phyloP scores from a whole-genome alignment of 2,797 vertebrate species.

The Pangasius sanitwongsei region DNA sequence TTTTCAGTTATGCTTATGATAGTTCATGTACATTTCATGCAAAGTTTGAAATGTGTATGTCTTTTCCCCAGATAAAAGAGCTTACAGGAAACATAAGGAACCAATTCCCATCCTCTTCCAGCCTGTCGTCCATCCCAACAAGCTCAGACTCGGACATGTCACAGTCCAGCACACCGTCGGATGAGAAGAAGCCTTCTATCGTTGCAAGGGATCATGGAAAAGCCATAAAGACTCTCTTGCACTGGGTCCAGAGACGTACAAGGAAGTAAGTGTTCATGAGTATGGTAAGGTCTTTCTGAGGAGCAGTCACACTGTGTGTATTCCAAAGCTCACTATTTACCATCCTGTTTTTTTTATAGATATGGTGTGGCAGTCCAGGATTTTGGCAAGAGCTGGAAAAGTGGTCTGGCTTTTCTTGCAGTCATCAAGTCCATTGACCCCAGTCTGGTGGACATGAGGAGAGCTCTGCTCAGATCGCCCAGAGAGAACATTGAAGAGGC shows the following conservation, averaged over 20 bases:
- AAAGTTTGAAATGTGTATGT: not conserved
- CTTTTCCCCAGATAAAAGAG: constrained; percentile 87
- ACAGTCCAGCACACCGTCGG: constrained; percentile 80
- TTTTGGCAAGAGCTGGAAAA: constrained; percentile 94
- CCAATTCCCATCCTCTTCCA: constrained; percentile 87
- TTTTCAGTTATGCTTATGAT: not conserved
- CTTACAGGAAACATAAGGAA: constrained; percentile 94
- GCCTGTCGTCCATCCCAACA: constrained; percentile 88
- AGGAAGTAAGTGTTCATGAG: constrained; percentile 82
- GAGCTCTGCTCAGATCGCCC: constrained; percentile 82
- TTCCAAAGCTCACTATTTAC: not conserved
- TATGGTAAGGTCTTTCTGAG: not conserved
- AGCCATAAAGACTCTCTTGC: constrained; percentile 89
- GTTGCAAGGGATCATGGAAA: constrained; percentile 86
- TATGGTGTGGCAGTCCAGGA: constrained; percentile 93
- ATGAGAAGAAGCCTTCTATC: constrained; percentile 73
- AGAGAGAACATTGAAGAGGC: constrained; percentile 91
- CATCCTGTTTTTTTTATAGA: constrained; percentile 67
- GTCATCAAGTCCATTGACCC: constrained; percentile 94
- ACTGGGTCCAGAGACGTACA: constrained; percentile 94
- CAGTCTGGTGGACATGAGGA: constrained; percentile 92
- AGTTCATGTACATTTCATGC: not conserved
- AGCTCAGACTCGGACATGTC: constrained; percentile 88
- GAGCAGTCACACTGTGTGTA: not conserved
- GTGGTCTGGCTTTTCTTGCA: constrained; percentile 93